A percentile compares a stretch with the other conserved stretches of the same genome.
phyloP scores from a whole-genome alignment of 2,888 invertebrate genomes.

The Dasypolia templi region DNA sequence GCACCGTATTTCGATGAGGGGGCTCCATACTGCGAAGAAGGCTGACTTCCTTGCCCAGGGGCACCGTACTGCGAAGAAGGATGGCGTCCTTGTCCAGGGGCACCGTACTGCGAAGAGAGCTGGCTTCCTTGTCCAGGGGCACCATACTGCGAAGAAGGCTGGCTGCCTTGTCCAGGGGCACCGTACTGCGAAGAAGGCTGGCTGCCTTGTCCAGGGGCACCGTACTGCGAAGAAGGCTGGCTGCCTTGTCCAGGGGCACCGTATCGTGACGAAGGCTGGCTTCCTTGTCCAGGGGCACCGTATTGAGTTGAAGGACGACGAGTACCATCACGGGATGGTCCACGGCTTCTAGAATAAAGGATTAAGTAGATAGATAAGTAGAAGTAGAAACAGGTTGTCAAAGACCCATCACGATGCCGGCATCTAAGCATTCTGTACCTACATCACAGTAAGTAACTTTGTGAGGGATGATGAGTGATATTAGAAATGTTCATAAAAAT shows the following conservation, averaged over 20 bases:
- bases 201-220: slow-evolving; percentile 37
- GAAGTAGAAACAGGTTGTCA: too few relatives aligned
- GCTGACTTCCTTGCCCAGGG: slow-evolving; percentile 67
- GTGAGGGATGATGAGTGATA: too few relatives aligned
- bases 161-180: slow-evolving; percentile 61
- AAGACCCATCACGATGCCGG: too few relatives aligned
- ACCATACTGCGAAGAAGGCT: slow-evolving; percentile 64
- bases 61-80: slow-evolving; percentile 67
- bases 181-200: slow-evolving; percentile 50
- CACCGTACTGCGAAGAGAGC: slow-evolving; percentile 48
- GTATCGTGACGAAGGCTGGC: slow-evolving; percentile 47
- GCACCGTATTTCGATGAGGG: slow-evolving; percentile 70
- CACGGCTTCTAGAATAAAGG: slow-evolving; percentile 75
- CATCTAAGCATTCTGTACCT: too few relatives aligned
- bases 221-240: slow-evolving; percentile 65
- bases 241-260: slow-evolving; percentile 60
- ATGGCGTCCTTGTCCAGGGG: slow-evolving; percentile 61
- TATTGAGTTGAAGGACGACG: slow-evolving; percentile 73
- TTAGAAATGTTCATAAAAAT: too few relatives aligned
- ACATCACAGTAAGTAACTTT: too few relatives aligned
- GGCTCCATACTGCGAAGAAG: slow-evolving; percentile 52
- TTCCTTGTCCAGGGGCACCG: slow-evolving; percentile 37
- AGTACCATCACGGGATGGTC: slow-evolving; percentile 66
- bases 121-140: slow-evolving; percentile 37
- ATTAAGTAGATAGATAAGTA: background rate